A percentile compares a stretch with the other conserved stretches of the same genome.
phyloP scores from a whole-genome alignment of 2,113 vertebrate genomes.

The Trachemys scripta region DNA sequence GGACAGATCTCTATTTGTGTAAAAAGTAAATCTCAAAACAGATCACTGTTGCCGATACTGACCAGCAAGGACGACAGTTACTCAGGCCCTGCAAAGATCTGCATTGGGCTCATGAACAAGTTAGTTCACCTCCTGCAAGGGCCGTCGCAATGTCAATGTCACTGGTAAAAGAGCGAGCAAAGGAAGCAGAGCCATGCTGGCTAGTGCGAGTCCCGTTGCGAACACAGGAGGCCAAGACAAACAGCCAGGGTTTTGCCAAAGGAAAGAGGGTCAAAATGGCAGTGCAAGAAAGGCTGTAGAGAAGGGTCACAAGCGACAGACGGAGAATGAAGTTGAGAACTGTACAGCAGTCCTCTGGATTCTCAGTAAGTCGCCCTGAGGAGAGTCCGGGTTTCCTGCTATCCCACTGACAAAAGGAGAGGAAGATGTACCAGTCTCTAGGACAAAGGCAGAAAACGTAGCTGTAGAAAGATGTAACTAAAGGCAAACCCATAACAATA shows the following conservation, averaged over 20 bases:
- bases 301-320: background rate
- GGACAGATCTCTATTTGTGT: background rate
- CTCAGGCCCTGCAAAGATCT: conserved; percentile 7
- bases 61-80: background rate
- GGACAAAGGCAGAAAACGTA: background rate
- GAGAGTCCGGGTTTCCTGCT: background rate
- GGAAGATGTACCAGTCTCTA: background rate
- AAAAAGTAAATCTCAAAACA: background rate
- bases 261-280: background rate
- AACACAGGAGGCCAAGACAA: background rate
- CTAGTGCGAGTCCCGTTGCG: background rate
- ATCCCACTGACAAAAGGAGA: conserved; percentile 33
- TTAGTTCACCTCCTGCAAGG: conserved; percentile 14
- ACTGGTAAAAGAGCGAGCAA: background rate
- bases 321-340: background rate
- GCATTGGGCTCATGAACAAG: background rate
- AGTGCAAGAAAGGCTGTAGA: background rate
- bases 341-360: background rate
- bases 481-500: background rate
- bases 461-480: conserved; percentile 30
- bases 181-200: background rate
- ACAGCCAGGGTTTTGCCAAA: background rate
- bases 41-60: background rate
- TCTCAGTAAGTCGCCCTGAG: background rate
- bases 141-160: background rate